Evolutionary conservation across 1,140 invertebrate species (phyloP), one percentile per base, ranked within the genome.

Genomic region (Pogonomyrmex californicus): DNA sequence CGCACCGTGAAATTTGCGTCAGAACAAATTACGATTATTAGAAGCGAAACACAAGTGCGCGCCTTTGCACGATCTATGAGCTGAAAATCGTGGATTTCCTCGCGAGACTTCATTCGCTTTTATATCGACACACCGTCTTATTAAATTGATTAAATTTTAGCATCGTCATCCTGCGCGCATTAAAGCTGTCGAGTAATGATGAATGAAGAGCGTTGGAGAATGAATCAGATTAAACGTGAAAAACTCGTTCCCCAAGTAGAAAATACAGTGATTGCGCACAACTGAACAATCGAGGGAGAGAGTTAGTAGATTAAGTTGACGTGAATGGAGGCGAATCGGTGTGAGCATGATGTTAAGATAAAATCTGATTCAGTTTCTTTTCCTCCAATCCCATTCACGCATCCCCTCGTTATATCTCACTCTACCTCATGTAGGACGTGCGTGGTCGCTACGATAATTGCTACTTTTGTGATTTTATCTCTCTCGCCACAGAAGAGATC

Each of bases 401-500:
- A 71, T 23, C 23, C 10, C 41, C 73, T 71, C 23, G 23, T 38
- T 71, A 58, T 23, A 71, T 60, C 70, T 73, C 38, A 71, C 36
- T 41, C 60, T n/a, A 6, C 23, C n/a, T 58, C 38, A 7, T 23
- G n/a, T 44, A 56, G 23, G 17, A 58, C 23, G 10, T 30, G 30
- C 79, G 51, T 30, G 66, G 14, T 33, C 65, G 58, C 68, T 54
- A 12, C 44, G 17, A 49, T 54, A 76, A 85, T 77, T 85, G 86
- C 56, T 77, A 68, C 79, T 62, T 71, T 66, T 56, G 76, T 71
- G 79, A 85, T 88, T 85, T 85, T 41, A 88, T 88, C 49, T 47
- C 65, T 17, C 44, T 17, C 41, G 44, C 7, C 54, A 60, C 41
- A 33, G 30, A 17, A 83, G 66, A 76, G 79, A 76, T 54, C 51